phyloP scores from a whole-genome alignment of 2,797 vertebrate genomes.

The Galaxias olidus region DNA sequence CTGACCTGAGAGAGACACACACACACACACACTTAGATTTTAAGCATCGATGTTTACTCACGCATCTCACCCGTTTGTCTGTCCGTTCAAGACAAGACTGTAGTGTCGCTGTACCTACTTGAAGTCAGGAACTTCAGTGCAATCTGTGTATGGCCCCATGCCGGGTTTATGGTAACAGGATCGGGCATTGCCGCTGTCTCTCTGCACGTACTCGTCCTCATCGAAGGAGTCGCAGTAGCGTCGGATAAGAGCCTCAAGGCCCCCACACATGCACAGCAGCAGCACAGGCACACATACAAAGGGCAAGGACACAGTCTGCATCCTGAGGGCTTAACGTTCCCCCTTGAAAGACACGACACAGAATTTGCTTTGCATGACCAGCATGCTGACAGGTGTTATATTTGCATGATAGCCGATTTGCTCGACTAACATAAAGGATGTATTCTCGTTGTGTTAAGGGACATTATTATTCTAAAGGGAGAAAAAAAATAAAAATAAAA shows the following conservation, averaged over 20 bases:
- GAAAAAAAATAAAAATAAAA: too few species aligned
- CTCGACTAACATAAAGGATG: too few species aligned
- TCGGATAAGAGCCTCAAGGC: conserved; percentile 17
- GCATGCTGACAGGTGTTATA: too few species aligned
- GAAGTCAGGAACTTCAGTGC: conserved; percentile 25
- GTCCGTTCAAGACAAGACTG: too few species aligned
- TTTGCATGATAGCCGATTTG: too few species aligned
- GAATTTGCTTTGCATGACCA: too few species aligned
- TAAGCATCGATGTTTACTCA: background rate
- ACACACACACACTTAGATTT: background rate
- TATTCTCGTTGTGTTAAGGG: too few species aligned
- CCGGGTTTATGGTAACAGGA: conserved; percentile 4
- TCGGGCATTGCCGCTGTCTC: conserved; percentile 11
- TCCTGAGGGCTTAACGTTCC: background rate
- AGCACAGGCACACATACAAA: conserved; percentile 5
- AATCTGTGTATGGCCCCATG: conserved; percentile 31
- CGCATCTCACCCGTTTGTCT: background rate
- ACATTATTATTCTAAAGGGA: too few species aligned
- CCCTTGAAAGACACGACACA: too few species aligned
- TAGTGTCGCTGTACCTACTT: background rate
- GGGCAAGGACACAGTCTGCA: background rate
- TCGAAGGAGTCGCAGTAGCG: conserved; percentile 29
- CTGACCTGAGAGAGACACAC: background rate
- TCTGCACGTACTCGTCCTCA: conserved; percentile 34
- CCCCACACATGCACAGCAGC: conserved; percentile 10